Evolutionary conservation across 2,113 vertebrate species (phyloP), one percentile per base, ranked within the genome.

Genomic region (Pterocles burchelli): DNA sequence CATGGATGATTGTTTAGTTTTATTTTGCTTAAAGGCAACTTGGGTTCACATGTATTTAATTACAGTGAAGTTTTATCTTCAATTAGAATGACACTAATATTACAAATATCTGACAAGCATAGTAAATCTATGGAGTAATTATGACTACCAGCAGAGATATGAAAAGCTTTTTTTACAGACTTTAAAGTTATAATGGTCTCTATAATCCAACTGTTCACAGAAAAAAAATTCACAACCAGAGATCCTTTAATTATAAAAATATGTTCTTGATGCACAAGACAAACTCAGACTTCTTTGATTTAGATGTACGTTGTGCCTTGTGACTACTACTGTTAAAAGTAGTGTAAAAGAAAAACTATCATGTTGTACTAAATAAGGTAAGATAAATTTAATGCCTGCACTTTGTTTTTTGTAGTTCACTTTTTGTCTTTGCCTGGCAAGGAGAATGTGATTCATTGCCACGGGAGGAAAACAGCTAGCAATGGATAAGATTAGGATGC

Each of bases 91-190:
- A 76, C 77, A 93, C 31, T 59, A 89, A 46, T 83, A 83, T n/a
- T 51, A 83, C 5, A 63, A 22, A 75, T 78, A 88, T 96, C 68
- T 95, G 83, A 95, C 90, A 95, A 88, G 55, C 67, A 73, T 4
- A 79, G 26, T 17, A 91, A 68, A 75, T 52, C 52, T 83, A 38
- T 2, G 20, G 49, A 86, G 71, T 38, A 72, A 48, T 66, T 75
- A 41, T 29, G 28, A 76, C 33, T 74, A 82, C 8, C 18, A 89
- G 73, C 31, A 84, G n/a, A 62, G 25, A 57, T 33, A 63, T 14
- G 25, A 86, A 85, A 88, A 87, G 22, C 26, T 67, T 89, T 68
- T 77, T 89, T 51, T n/a, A 45, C 10, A 71, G 72, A 84, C 58
- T 59, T 55, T 38, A 22, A 93, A 90, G 43, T 85, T 66, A 83